phyloP scores from a whole-genome alignment of 1,140 invertebrate genomes.

The Sminthurides bifidus region DNA sequence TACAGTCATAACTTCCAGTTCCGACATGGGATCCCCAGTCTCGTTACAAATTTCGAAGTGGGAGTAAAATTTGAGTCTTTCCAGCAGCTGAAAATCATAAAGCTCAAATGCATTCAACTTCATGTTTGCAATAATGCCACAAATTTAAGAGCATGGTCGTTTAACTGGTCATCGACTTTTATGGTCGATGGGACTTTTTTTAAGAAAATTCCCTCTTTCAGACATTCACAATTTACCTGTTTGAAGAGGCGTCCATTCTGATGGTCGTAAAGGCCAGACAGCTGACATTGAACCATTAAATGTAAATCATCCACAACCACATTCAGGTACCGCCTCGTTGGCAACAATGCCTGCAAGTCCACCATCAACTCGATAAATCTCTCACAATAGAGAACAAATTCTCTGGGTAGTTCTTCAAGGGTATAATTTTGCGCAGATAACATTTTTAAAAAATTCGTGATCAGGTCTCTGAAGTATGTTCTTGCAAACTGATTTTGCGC shows the following conservation, averaged over 20 bases:
- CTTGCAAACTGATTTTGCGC: conserved; percentile 64
- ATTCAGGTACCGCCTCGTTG: conserved; percentile 93
- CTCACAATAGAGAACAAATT: conserved; percentile 76
- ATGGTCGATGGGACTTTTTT: too few species aligned
- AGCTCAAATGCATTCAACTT: too few species aligned
- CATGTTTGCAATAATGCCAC: too few species aligned
- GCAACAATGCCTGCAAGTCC: conserved; percentile 86
- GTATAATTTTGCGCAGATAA: conserved; percentile 45
- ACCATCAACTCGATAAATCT: conserved; percentile 91
- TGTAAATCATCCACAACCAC: conserved; percentile 90
- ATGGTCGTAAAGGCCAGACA: conserved; percentile 60
- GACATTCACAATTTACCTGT: conserved; percentile 69
- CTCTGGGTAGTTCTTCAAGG: conserved; percentile 43
- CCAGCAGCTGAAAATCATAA: conserved; percentile 72
- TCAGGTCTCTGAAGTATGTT: conserved; percentile 72
- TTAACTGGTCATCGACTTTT: too few species aligned
- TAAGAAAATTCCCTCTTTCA: too few species aligned
- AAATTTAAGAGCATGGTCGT: too few species aligned
- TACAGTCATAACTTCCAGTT: conserved; percentile 81
- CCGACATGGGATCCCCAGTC: conserved; percentile 83
- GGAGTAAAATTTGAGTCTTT: conserved; percentile 93
- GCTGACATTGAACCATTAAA: conserved; percentile 74
- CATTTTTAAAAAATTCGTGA: conserved; percentile 79
- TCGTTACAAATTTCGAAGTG: conserved; percentile 97
- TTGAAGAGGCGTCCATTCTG: conserved; percentile 82